Conservation (phyloP, 2,113 vertebrate species). For the Onychorhynchus coronatus region DNA sequence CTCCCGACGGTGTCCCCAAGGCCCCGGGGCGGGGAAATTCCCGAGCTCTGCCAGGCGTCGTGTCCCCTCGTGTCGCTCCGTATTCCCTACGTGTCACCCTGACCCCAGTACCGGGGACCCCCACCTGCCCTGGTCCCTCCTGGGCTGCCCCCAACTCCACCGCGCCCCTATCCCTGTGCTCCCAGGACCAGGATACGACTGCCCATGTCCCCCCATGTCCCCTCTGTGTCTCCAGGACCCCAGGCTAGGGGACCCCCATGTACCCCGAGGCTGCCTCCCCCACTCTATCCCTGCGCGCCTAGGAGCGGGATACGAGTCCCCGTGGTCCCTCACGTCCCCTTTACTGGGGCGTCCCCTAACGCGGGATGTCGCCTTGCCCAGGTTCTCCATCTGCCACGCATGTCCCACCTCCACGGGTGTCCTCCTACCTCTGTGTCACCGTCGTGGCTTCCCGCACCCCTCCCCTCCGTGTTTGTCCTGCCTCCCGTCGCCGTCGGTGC, state of each 20-base stretch:
- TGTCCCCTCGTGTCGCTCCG: constrained; percentile 32
- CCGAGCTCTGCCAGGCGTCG: background rate
- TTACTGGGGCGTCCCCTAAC: background rate
- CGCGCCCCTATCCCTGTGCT: background rate
- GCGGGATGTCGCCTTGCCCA: background rate
- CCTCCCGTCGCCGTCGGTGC: background rate
- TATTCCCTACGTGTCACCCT: background rate
- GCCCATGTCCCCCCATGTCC: no score
- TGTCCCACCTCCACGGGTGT: background rate
- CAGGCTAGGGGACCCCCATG: no score
- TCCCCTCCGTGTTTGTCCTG: background rate
- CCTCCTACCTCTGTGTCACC: background rate
- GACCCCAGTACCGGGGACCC: background rate
- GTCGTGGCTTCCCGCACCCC: background rate
- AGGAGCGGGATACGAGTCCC: background rate
- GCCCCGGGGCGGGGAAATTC: background rate
- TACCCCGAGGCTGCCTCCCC: background rate
- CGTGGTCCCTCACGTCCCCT: background rate
- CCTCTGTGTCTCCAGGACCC: background rate
- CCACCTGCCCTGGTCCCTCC: background rate
- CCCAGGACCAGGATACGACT: background rate
- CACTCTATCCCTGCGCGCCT: background rate
- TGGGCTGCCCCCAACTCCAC: background rate
- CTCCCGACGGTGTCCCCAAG: background rate
- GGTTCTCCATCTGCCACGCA: fast-evolving